These are phyloP conservation scores for Dryobota labecula DNA, from an alignment of 2,888 invertebrate species.

Conservation along the genomic window DNA sequence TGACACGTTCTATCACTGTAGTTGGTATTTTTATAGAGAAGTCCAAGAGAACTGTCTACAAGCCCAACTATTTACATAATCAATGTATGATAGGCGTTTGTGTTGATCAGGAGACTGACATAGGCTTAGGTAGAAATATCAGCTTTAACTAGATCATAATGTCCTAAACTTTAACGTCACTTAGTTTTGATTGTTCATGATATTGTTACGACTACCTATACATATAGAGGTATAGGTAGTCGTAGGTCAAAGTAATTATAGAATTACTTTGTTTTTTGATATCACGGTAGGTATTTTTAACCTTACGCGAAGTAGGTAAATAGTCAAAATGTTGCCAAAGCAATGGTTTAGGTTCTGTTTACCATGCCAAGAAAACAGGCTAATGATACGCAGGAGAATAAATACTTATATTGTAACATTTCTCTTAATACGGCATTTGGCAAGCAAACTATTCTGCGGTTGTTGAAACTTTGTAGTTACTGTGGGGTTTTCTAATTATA, in stretches of 20 bases:
- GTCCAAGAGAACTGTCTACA: background rate
- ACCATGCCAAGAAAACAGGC: constrained; percentile 33
- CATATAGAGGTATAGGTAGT: too few relatives aligned
- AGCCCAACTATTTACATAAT: too few relatives aligned
- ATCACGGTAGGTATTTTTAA: background rate
- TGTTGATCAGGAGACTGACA: background rate
- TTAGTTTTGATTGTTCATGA: constrained; percentile 1
- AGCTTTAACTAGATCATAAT: background rate
- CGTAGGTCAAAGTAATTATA: too few relatives aligned
- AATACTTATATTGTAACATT: constrained; percentile 21
- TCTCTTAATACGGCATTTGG: constrained; percentile 15
- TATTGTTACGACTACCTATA: background rate
- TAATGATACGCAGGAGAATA: constrained; percentile 20
- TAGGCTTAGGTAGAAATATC: background rate
- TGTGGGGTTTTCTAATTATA: constrained; percentile 9
- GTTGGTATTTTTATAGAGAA: background rate
- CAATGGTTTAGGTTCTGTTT: background rate
- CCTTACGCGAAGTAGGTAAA: background rate
- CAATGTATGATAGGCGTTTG: too few relatives aligned
- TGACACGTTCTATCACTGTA: background rate
- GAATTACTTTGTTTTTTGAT: background rate
- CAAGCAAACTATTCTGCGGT: background rate
- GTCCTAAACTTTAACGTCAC: background rate
- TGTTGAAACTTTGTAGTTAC: constrained; percentile 1
- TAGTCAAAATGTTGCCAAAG: constrained; percentile 16